Conservation (phyloP, 2,113 vertebrate genomes). For the Rhinolophus sinicus region DNA sequence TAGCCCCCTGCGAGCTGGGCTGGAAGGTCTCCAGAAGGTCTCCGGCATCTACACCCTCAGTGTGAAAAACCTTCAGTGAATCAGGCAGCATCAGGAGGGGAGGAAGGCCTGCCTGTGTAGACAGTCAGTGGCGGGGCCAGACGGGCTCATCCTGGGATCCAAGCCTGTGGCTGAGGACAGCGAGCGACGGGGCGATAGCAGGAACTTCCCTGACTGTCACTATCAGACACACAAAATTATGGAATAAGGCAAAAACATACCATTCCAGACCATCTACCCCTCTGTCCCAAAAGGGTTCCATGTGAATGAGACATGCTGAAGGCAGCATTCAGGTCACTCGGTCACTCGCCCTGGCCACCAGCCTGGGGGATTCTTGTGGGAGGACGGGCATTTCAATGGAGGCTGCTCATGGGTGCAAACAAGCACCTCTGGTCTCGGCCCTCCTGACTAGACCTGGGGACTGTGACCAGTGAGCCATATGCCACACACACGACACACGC, state of each 20-base stretch:
- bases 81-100: not conserved
- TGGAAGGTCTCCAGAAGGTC: not conserved
- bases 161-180: not conserved
- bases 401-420: not conserved
- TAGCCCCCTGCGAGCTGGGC: not conserved
- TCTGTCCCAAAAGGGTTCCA: not conserved
- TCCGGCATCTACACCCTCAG: not conserved
- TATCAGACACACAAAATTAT: not conserved
- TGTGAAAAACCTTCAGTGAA: not conserved
- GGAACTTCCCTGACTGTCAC: not conserved
- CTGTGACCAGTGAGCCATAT: not conserved
- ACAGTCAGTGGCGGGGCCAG: not conserved
- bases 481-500: not conserved
- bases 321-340: too few species aligned
- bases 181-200: not conserved
- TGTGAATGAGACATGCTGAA: accelerated
- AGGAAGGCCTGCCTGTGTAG: not conserved
- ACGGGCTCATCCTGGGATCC: accelerated
- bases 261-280: not conserved
- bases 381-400: not conserved
- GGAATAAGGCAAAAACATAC: not conserved
- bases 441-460: not conserved
- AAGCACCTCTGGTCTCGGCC: not conserved
- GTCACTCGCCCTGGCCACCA: not conserved
- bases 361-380: too few species aligned